phyloP scores from a whole-genome alignment of 2,113 vertebrate genomes.

The Zootoca vivipara region DNA sequence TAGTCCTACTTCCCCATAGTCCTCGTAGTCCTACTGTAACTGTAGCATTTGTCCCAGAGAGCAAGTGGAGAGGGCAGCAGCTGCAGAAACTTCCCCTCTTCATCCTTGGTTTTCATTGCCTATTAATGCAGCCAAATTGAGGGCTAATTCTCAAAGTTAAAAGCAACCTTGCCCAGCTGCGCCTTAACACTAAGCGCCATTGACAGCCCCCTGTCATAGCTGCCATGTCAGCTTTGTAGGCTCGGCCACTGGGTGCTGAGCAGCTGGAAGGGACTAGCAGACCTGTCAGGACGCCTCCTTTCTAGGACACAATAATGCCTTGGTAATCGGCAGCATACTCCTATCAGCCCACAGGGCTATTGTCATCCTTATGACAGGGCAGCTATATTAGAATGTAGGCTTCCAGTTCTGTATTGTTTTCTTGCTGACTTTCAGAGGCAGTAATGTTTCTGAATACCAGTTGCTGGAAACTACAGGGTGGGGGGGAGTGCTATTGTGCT shows the following conservation, averaged over 20 bases:
- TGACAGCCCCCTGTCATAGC: slow-evolving; percentile 32
- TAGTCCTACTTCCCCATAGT: not conserved
- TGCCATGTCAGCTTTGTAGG: not conserved
- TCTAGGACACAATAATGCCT: not conserved
- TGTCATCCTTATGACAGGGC: not conserved
- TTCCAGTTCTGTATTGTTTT: rapidly evolving
- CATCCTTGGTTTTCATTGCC: not conserved
- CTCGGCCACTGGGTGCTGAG: not conserved
- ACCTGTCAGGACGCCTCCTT: slow-evolving; percentile 33
- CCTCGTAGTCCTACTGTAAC: not conserved
- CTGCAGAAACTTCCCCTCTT: not conserved
- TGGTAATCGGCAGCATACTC: not conserved
- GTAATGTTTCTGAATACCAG: too few species aligned
- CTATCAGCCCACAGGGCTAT: not conserved
- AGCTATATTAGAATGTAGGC: rapidly evolving
- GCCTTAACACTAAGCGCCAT: slow-evolving; percentile 33
- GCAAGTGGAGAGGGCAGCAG: not conserved
- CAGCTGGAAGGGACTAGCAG: not conserved
- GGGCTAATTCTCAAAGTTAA: not conserved
- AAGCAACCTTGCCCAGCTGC: not conserved
- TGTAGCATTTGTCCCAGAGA: not conserved
- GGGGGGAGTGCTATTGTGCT: too few species aligned
- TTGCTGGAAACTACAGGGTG: too few species aligned
- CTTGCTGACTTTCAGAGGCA: not conserved
- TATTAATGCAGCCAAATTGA: not conserved